phyloP scores from a whole-genome alignment of 1,140 invertebrate species.

The Papilio xuthus region DNA sequence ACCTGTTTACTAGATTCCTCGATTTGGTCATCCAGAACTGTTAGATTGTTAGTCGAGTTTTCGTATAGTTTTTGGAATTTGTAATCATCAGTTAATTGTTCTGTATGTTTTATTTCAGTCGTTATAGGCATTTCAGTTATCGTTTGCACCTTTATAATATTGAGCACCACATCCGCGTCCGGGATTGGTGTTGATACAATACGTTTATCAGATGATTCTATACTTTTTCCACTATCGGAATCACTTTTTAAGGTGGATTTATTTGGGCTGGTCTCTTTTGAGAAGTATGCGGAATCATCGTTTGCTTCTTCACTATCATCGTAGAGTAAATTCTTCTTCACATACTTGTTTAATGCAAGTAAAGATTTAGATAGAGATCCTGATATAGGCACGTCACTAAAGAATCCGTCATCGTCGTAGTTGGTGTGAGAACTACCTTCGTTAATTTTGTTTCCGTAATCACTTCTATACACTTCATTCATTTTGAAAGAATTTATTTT shows the following conservation, averaged over 20 bases:
- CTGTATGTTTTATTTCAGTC: slow-evolving; percentile 41
- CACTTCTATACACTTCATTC: slow-evolving; percentile 46
- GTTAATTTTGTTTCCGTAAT: slow-evolving; percentile 39
- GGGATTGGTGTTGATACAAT: slow-evolving; percentile 24
- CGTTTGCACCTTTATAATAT: slow-evolving; percentile 31
- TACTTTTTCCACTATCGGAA: slow-evolving; percentile 64
- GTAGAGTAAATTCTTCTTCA: slow-evolving; percentile 73
- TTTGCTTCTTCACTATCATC: slow-evolving; percentile 58
- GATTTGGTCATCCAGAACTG: slow-evolving; percentile 1
- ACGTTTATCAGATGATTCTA: slow-evolving; percentile 49
- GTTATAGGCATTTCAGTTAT: slow-evolving; percentile 23
- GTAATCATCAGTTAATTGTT: slow-evolving; percentile 70
- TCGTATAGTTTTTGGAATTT: slow-evolving; percentile 64
- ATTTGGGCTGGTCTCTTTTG: slow-evolving; percentile 72
- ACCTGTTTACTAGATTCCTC: not conserved
- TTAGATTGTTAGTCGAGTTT: slow-evolving; percentile 40
- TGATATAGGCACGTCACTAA: slow-evolving; percentile 61
- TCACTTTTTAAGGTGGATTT: slow-evolving; percentile 67
- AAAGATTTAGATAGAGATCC: slow-evolving; percentile 69
- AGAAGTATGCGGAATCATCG: slow-evolving; percentile 68
- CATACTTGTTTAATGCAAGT: slow-evolving; percentile 68
- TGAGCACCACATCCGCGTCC: slow-evolving; percentile 21
- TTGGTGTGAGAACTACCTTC: slow-evolving; percentile 39
- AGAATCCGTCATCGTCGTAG: slow-evolving; percentile 65
- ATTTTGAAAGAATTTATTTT: slow-evolving; percentile 55